phyloP scores from a whole-genome alignment of 1,140 invertebrate species.

The Oscheius sp. region DNA sequence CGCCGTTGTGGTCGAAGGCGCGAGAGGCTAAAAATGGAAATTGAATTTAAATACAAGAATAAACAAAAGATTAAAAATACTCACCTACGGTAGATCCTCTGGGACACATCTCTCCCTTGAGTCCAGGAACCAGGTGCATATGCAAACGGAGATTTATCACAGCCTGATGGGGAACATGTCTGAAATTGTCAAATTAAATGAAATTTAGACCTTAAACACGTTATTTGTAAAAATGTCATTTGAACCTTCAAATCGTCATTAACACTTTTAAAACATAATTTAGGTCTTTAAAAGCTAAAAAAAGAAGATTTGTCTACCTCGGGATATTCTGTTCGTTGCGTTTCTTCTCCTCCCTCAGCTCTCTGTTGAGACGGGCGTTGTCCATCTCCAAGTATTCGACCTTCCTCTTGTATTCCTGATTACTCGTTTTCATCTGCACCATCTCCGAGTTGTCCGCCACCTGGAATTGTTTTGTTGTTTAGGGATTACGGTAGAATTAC shows the following conservation, averaged over 20 bases:
- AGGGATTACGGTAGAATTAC: not conserved
- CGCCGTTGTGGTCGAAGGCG: not conserved
- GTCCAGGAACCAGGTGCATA: not conserved
- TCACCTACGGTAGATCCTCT: not conserved
- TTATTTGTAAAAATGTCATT: no score
- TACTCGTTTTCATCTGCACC: not conserved
- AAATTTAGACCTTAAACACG: not conserved
- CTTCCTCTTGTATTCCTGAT: not conserved
- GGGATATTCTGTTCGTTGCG: no score
- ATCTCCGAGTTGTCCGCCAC: conserved; percentile 23
- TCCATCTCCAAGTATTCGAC: not conserved
- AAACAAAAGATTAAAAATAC: not conserved
- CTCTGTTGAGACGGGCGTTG: not conserved
- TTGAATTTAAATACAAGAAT: no score
- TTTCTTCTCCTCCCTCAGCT: no score
- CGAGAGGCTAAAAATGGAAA: conserved; percentile 1
- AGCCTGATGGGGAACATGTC: no score
- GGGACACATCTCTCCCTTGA: not conserved
- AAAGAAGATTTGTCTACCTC: not conserved
- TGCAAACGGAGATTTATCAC: no score
- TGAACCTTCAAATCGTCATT: no score
- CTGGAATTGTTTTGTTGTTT: not conserved
- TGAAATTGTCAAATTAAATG: not conserved
- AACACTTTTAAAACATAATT: no score
- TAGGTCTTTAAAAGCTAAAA: not conserved